Evolutionary conservation across 2,797 vertebrate genomes (phyloP), one percentile per base, ranked within the genome.

Genomic region (Takifugu ocellatus): DNA sequence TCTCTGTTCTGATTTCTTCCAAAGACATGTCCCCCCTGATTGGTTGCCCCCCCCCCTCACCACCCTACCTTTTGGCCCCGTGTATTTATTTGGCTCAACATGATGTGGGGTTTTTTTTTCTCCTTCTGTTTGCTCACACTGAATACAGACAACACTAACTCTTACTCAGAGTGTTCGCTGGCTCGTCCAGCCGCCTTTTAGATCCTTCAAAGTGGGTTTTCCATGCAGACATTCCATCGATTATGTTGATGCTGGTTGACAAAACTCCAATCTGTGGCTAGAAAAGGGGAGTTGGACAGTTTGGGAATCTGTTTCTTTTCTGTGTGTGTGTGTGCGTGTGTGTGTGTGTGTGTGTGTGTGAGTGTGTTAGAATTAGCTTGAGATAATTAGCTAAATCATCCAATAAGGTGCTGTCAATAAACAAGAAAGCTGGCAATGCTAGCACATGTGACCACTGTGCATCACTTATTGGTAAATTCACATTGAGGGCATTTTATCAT

Each of bases 81-180:
- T 83, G 76, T 69, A 80, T 86, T 80, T 81, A 83, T 84, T 86
- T 84, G 78, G 83, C 81, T 84, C 65, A 82, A 87, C 77, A 84
- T 81, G 57, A 59, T 21, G 21, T 21, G 21, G 21, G 21, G 61
- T 70, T 82, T 31, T 51, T 66, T 70, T 59, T 70, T 49, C 79
- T 70, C 51, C 80, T 53, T 88, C 72, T 89, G 78, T 84, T 84
- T 85, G 87, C 91, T 90, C 88, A 85, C 84, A 90, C 90, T 92
- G 90, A 90, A 91, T 87, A 90, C 89, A 91, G 90, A 91, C 90
- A 91, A 90, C 88, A 82, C 84, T 91, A 91, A 92, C 90, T 82
- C 88, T 85, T 84, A 83, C 76, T 83, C 82, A 81, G 82, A 88
- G 79, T 82, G 77, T 88, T 85, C 80, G 85, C 78, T 81, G 71